Conservation (phyloP, 2,113 vertebrate genomes). For the Chloebia gouldiae region DNA sequence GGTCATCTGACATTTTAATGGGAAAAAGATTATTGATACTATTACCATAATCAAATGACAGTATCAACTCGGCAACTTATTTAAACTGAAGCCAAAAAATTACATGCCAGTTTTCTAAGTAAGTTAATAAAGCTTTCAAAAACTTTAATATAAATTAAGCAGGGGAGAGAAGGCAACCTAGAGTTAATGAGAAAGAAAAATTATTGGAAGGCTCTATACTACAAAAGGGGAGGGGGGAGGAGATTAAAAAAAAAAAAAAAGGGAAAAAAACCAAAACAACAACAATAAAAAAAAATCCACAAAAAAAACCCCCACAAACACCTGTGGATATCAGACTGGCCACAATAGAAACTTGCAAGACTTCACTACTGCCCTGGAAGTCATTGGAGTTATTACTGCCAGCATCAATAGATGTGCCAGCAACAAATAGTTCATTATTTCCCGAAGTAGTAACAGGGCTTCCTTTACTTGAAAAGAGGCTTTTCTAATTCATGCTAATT, state of each 20-base stretch:
- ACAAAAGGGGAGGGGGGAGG: accelerated
- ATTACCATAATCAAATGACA: not conserved
- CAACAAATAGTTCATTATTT: slow-evolving; percentile 52
- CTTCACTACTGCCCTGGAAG: not conserved
- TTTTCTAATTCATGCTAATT: slow-evolving; percentile 32
- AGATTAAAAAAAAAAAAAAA: not conserved
- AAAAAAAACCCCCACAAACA: too few relatives aligned
- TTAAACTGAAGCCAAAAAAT: not conserved
- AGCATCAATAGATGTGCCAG: not conserved
- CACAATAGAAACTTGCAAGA: not conserved
- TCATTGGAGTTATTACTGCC: not conserved
- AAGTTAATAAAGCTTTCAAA: not conserved
- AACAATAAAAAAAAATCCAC: too few relatives aligned
- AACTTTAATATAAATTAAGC: not conserved
- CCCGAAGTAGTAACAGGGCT: slow-evolving; percentile 4
- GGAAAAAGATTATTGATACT: not conserved
- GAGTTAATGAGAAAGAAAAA: not conserved
- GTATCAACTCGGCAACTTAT: not conserved
- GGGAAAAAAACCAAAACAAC: accelerated
- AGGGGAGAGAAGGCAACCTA: not conserved
- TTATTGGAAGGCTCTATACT: not conserved
- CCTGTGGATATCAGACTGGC: not conserved
- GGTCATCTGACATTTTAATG: not conserved
- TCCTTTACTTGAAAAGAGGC: not conserved
- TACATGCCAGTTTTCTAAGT: not conserved